These are phyloP conservation scores for Frankliniella intonsa DNA, from an alignment of 2,888 invertebrate genomes.

Conservation along the genomic window DNA sequence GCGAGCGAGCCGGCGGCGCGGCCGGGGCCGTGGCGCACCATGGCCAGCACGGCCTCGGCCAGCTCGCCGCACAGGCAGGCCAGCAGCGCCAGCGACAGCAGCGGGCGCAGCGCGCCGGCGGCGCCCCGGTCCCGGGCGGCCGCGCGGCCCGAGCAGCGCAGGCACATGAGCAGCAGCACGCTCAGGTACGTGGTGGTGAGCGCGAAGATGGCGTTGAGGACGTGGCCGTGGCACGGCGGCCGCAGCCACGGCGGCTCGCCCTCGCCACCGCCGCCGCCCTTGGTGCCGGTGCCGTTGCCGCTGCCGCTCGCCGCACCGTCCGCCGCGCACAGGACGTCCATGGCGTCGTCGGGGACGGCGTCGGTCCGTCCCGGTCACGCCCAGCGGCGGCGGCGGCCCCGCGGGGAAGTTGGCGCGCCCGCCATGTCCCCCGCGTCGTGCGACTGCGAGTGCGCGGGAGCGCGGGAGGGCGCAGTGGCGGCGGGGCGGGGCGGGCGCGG, in stretches of 20 bases:
- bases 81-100: constrained; percentile 38
- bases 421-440: not conserved
- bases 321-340: constrained; percentile 40
- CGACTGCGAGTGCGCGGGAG: not conserved
- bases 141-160: constrained; percentile 35
- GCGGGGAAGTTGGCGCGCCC: constrained; percentile 28
- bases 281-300: constrained; percentile 27
- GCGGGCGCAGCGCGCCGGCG: constrained; percentile 38
- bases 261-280: constrained; percentile 32
- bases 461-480: not conserved
- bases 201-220: constrained; percentile 36
- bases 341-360: constrained; percentile 35
- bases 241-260: constrained; percentile 33
- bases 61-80: constrained; percentile 38
- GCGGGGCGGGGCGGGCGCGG: not conserved
- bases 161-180: constrained; percentile 37
- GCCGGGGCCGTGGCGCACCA: constrained; percentile 27
- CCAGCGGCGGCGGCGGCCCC: not conserved
- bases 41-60: constrained; percentile 35
- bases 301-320: constrained; percentile 7
- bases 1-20: constrained; percentile 33
- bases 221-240: constrained; percentile 36
- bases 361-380: too few relatives aligned
- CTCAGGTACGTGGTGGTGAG: constrained; percentile 36
- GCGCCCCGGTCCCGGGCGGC: not conserved